Conservation (phyloP, 1,140 invertebrate species). For the Pseudomyrmex gracilis region DNA sequence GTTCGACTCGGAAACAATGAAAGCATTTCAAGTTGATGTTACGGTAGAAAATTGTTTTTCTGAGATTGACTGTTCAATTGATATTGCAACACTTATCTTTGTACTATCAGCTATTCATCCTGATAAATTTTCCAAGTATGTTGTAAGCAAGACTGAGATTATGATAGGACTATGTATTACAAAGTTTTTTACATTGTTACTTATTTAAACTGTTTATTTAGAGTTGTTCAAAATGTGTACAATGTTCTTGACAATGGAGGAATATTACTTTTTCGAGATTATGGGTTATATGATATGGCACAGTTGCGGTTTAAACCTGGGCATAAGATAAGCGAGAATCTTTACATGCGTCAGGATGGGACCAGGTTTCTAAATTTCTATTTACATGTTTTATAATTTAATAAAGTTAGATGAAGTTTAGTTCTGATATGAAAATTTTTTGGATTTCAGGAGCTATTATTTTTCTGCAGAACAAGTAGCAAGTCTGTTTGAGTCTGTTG, state of each 20-base stretch:
- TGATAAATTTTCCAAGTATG: constrained; percentile 89
- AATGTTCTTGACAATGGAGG: constrained; percentile 92
- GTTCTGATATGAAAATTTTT: constrained; percentile 20
- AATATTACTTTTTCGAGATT: constrained; percentile 96
- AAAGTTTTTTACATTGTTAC: constrained; percentile 33
- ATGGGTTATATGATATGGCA: constrained; percentile 99
- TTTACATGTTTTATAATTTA: neutral
- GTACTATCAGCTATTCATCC: constrained; percentile 93
- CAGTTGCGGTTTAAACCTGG: constrained; percentile 97
- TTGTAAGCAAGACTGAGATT: constrained; percentile 53
- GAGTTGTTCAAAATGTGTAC: constrained; percentile 90
- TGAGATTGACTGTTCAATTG: constrained; percentile 87
- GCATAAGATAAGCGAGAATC: constrained; percentile 96
- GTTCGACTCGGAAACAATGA: constrained; percentile 89
- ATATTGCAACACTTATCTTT: constrained; percentile 91
- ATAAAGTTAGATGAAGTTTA: too few species aligned
- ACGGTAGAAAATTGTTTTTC: constrained; percentile 88
- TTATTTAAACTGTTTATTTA: constrained; percentile 53
- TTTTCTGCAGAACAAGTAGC: constrained; percentile 90
- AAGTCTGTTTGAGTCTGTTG: constrained; percentile 88
- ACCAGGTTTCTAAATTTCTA: constrained; percentile 89
- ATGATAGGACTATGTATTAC: neutral
- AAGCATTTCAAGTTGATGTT: constrained; percentile 92
- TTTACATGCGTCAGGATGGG: constrained; percentile 98
- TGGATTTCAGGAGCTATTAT: constrained; percentile 91